Evolutionary conservation across 2,113 vertebrate genomes (phyloP).

Genomic region (Galbula dea): DNA sequence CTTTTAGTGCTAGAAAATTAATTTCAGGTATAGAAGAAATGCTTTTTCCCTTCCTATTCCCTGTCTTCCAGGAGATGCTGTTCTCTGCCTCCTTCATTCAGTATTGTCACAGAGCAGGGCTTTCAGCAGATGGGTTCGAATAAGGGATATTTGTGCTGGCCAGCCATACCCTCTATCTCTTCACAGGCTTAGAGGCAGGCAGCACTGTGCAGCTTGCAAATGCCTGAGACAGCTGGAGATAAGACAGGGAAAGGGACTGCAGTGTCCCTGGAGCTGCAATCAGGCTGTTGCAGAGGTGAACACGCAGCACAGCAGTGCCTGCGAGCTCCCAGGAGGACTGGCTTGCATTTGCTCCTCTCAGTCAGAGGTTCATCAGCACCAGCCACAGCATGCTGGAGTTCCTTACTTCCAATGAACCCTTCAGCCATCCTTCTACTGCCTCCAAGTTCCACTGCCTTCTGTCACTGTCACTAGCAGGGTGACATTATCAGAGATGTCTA

Average conservation of each 20-base stretch:
- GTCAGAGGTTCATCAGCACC: background rate
- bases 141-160: background rate
- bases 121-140: background rate
- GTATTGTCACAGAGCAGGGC: background rate
- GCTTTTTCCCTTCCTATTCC: background rate
- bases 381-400: background rate
- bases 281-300: background rate
- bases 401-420: background rate
- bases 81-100: background rate
- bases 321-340: accelerated
- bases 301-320: background rate
- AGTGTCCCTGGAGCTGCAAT: background rate
- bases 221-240: background rate
- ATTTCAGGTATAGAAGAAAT: background rate
- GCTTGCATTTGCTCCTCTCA: background rate
- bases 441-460: background rate
- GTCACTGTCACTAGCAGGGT: background rate
- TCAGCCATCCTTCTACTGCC: background rate
- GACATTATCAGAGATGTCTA: background rate
- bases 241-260: background rate
- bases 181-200: background rate
- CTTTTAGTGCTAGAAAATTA: background rate
- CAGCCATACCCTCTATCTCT: background rate
- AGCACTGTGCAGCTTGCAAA: background rate
- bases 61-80: background rate